Conservation (phyloP, 1,140 invertebrate genomes). For the Ptiloglossa arizonensis region DNA sequence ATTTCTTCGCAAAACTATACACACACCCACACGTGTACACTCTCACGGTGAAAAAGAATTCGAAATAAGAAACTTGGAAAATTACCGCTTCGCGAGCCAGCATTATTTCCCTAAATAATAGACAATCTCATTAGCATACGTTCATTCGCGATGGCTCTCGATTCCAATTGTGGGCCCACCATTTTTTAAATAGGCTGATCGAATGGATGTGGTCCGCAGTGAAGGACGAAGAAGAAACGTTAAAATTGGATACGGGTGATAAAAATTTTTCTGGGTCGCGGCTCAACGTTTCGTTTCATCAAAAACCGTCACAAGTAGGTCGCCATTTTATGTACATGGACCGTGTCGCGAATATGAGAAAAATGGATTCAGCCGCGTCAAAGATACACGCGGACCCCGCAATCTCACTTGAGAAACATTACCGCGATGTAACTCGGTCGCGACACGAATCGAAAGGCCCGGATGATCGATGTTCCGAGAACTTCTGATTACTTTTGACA, state of each 20-base stretch:
- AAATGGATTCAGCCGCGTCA: not conserved
- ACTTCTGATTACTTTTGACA: too few relatives aligned
- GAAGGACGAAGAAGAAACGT: not conserved
- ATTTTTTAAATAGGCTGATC: not conserved
- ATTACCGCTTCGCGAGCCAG: not conserved
- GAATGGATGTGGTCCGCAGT: not conserved
- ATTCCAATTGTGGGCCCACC: not conserved
- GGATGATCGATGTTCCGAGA: too few relatives aligned
- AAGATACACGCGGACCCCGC: not conserved
- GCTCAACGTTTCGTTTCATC: not conserved
- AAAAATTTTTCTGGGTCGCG: slow-evolving; percentile 20
- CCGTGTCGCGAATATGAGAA: not conserved
- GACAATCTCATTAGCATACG: not conserved
- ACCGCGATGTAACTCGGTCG: not conserved
- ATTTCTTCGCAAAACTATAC: not conserved
- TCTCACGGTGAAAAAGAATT: not conserved
- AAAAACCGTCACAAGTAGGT: slow-evolving; percentile 7
- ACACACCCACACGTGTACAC: too few relatives aligned
- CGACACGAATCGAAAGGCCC: too few relatives aligned
- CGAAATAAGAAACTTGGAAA: not conserved
- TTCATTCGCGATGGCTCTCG: too few relatives aligned
- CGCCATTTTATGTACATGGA: not conserved
- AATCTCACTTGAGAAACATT: not conserved
- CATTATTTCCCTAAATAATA: not conserved
- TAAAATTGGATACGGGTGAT: not conserved